Conservation (phyloP, 2,888 invertebrate species). For the Gymnosoma rotundatum region DNA sequence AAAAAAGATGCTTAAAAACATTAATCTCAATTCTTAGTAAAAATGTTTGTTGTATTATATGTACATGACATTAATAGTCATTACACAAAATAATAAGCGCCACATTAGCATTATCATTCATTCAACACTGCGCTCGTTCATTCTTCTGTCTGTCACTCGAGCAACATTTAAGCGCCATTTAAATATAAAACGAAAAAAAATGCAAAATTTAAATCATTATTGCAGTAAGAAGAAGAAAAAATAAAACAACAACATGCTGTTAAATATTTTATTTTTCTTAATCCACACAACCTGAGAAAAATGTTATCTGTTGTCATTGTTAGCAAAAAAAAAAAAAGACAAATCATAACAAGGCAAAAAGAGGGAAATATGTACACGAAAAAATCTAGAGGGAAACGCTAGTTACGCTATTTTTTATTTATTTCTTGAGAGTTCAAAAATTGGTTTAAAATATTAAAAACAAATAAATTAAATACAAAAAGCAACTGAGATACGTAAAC, state of each 20-base stretch:
- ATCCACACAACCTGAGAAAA: conserved; percentile 12
- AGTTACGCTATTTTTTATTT: no score
- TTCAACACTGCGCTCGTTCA: neutral
- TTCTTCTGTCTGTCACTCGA: conserved; percentile 26
- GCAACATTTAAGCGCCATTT: conserved; percentile 56
- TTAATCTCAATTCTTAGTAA: neutral
- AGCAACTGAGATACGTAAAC: no score
- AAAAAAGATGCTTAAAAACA: neutral
- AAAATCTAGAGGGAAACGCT: no score
- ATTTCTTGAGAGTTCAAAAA: no score
- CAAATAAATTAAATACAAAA: no score
- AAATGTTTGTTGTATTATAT: neutral
- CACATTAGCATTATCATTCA: conserved; percentile 50
- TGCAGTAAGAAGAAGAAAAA: neutral
- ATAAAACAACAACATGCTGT: conserved; percentile 12
- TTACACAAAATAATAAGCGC: conserved; percentile 25
- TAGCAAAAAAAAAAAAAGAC: neutral
- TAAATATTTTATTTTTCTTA: conserved; percentile 45
- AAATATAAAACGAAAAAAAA: neutral
- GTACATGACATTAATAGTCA: conserved; percentile 4
- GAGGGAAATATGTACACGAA: no score
- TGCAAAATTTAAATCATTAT: conserved; percentile 42
- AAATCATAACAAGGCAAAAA: neutral
- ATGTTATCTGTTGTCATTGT: neutral
- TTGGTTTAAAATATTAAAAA: no score